Evolutionary conservation across 2,888 invertebrate species (phyloP), one percentile per base, ranked within the genome.

Genomic region (Melolontha melolontha): DNA sequence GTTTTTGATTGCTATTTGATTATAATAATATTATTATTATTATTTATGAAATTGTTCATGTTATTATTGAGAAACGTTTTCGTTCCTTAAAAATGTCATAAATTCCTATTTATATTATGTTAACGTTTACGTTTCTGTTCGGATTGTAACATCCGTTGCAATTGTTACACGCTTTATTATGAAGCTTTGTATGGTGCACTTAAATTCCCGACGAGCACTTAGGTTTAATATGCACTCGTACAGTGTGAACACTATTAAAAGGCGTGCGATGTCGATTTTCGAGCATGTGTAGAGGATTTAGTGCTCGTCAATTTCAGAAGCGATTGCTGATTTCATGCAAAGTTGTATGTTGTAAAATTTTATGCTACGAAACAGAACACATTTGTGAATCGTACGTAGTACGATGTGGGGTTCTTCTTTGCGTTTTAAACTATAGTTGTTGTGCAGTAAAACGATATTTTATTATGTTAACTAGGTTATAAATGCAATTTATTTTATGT

Each of bases 181-280:
- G 40, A 54, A 17, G 54, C 54, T 54, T 10, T 54, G 27, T 12
- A 29, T 40, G 54, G 54, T 17, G 29, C 54, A 54, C 40, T 54
- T 54, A 54, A 54, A 54, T 54, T 54, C 54, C 39, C 40, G 40
- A 54, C 54, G 54, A 54, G 59, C 59, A 59, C 59, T 59, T 59
- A 59, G 44, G 44, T 59, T 59, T 59, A 59, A 59, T 59, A 59
- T 59, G 59, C 59, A 29, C 44, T 44, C 59, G 59, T 29, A 59
- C 59, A 44, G 44, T 59, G 59, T 59, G 44, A 59, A 59, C 44
- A 44, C 59, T 44, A 59, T 59, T 59, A 59, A 59, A 59, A 59
- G 59, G 59, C 44, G 59, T n/a, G 29, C 59, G 44, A 16, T 29
- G 59, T 44, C 59, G 29, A 44, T 42, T 42, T 44, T 29, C 59